Evolutionary conservation across 2,113 vertebrate species (phyloP).

Genomic region (Eublepharis macularius): DNA sequence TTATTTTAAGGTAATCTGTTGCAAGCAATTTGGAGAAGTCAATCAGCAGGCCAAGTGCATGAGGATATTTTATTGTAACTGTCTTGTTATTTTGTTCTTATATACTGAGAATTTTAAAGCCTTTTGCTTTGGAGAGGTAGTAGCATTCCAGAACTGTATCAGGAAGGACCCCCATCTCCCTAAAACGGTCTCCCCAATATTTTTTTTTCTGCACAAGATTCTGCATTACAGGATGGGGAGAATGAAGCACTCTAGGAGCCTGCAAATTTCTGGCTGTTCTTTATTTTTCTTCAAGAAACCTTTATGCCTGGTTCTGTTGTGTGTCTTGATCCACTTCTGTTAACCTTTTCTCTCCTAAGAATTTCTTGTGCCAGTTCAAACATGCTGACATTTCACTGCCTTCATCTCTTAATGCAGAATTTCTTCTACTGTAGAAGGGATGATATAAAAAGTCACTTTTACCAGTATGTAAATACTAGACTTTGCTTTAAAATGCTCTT

Average conservation of each 20-base stretch:
- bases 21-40: conserved; percentile 30
- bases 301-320: conserved; percentile 25
- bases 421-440: conserved; percentile 72
- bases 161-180: not conserved
- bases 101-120: not conserved
- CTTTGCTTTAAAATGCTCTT: conserved; percentile 71
- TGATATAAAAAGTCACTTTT: conserved; percentile 58
- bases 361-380: conserved; percentile 56
- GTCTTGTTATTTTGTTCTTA: not conserved
- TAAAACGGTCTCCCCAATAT: not conserved
- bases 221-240: not conserved
- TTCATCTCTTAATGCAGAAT: conserved; percentile 58
- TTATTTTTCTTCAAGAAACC: conserved; percentile 17
- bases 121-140: not conserved
- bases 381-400: conserved; percentile 48
- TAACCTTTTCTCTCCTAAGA: conserved; percentile 51
- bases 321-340: conserved; percentile 45
- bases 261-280: conserved; percentile 45
- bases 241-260: conserved; percentile 37
- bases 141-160: not conserved
- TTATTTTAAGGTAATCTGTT: conserved; percentile 52
- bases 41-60: conserved; percentile 52
- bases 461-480: conserved; percentile 71
- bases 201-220: not conserved
- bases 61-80: conserved; percentile 1